Base-by-base conservation (phyloP, 2,113 vertebrate species). In the Rattus rattus region DNA sequence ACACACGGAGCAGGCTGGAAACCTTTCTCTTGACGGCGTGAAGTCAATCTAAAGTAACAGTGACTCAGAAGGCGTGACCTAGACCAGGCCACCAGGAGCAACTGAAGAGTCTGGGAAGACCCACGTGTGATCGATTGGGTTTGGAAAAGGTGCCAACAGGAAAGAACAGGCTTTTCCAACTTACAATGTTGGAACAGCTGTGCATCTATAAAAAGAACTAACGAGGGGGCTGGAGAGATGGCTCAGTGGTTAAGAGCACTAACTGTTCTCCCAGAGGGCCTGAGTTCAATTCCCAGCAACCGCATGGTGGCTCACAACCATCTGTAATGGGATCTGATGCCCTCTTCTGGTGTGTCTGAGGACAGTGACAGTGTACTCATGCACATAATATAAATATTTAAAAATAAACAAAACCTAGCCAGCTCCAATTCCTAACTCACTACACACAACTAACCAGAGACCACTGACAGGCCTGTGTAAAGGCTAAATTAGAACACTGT, bases 361-460 rank as follows among this genome's bases (percentile, higher is more conserved):
- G 43, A 43, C 43, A 43, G 43, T 43, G 43, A 43, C 43, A 43
- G 43, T 43, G 43, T 43, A 43, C 43, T 43, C 43, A 43, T 43
- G 3, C 43, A 43, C 43, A 43, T 43, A 43, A 43, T 43, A 43
- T 43, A 43, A 43, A 43, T 43, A 43, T 43, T 43, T 43, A 43
- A 43, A 43, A 43, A 43, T 3, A 43, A 43, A 43, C 43, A 43
- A 43, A 43, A 43, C 43, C 43, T 43, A 43, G 43, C 43, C 43
- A 43, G 24, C 26, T 80, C n/a, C 9, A n/a, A 63, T 88, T 90
- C 86, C 87, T 77, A 26, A 67, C 93, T 86, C 86, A 95, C 3
- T 67, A 75, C 6, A 52, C 30, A 30, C 33, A 8, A 73, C 8
- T 49, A 69, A 75, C 20, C n/a, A 3, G 33, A 6, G 28, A 73